These are phyloP conservation scores for Enteromius thamalakanensis DNA, from an alignment of 2,797 vertebrate genomes.

Conservation along the genomic window DNA sequence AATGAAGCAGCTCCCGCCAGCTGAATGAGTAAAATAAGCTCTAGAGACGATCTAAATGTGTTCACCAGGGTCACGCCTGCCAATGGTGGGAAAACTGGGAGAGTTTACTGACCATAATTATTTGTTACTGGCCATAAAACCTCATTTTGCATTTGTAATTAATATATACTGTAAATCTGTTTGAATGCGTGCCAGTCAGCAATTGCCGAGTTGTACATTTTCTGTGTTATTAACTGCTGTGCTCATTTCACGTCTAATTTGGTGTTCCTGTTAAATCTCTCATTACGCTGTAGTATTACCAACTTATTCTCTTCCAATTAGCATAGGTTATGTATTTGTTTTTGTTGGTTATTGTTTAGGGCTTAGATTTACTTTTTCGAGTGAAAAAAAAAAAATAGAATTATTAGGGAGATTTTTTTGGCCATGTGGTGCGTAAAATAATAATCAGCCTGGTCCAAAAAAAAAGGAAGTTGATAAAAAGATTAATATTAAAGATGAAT, in stretches of 20 bases:
- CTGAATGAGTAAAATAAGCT: neutral
- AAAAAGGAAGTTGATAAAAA: neutral
- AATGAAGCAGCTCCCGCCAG: neutral
- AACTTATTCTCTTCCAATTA: neutral
- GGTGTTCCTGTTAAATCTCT: neutral
- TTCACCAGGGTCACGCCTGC: neutral
- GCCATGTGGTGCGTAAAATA: neutral
- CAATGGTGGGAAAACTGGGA: neutral
- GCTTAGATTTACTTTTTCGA: neutral
- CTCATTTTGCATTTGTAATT: neutral
- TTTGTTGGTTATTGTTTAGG: neutral
- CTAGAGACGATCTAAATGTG: neutral
- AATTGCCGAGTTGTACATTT: neutral
- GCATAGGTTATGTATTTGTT: neutral
- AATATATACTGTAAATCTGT: neutral
- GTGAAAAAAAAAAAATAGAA: neutral
- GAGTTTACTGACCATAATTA: neutral
- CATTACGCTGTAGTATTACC: neutral
- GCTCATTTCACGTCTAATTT: neutral
- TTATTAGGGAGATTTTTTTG: neutral
- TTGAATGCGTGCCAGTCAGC: neutral
- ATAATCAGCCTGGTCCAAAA: neutral
- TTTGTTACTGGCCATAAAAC: constrained; percentile 1
- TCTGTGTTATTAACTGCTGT: neutral
- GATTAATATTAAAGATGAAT: too few relatives aligned